Base-by-base conservation (phyloP, 92 coral and sea anemone species). In the Chrysogorgia sp. region DNA sequence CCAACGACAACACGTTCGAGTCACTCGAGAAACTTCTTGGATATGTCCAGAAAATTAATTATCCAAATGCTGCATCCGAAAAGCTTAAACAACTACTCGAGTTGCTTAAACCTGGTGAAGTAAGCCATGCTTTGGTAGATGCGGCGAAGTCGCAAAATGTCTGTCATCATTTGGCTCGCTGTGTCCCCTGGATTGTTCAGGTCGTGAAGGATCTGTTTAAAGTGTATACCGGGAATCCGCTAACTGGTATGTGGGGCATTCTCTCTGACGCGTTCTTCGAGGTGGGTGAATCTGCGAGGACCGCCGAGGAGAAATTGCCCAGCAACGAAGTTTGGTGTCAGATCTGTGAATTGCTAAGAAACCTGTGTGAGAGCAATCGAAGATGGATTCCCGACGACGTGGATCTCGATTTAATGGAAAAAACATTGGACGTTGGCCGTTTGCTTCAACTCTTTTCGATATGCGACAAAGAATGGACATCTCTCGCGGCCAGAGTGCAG, bases 151-250 rank as follows among this genome's bases (percentile, higher is more conserved):
- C 58, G 10, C 2, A 43, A 17, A 28, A 14, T 22, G 45, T 69
- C 12, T 48, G 60, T 47, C 76, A 69, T 3, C 59, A 28, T 6
- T 14, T 69, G 10, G 23, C 35, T 30, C 58, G 20, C 23, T 15
- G 17, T 8, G 20, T 49, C 20, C 76, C 76, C 12, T 69, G 76
- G 76, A 31, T 69, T 10, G 31, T 69, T 19, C 76, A 69, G 48
- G 6, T 69, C n/a, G 76, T 69, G 9, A 69, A 69, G 21, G 76
- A 69, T 69, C 47, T 15, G 17, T 69, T 69, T 49, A 45, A 69
- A 69, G 60, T 69, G 0, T 37, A 45, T 13, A 35, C 60, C 2
- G 10, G 21, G 19, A 69, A 10, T 2, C 58, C 53, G 29, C 72
- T 52, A 0, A 69, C 76, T 22, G 76, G 76, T 14, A 45, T 47